Conservation (phyloP, 2,113 vertebrate species). For the Trichechus manatus region DNA sequence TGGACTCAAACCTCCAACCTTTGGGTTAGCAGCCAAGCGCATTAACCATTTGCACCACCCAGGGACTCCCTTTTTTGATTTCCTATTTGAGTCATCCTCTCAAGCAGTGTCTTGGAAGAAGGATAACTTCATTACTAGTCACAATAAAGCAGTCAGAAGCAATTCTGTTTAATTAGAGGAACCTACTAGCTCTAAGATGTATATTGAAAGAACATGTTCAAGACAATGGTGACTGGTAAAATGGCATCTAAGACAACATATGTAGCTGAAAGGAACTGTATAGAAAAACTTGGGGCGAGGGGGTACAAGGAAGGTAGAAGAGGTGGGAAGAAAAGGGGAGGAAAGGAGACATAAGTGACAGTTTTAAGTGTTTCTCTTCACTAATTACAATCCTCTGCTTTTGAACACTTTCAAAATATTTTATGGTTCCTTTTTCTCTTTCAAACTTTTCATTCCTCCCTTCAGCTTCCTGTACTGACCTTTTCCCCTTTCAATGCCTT, state of each 20-base stretch:
- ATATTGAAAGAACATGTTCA: neutral
- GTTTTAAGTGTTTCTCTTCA: neutral
- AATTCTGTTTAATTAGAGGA: slow-evolving; percentile 35
- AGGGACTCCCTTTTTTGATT: neutral
- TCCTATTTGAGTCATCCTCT: neutral
- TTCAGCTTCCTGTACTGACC: neutral
- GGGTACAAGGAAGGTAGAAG: neutral
- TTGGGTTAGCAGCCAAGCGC: neutral
- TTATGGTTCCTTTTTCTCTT: neutral
- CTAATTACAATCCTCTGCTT: slow-evolving; percentile 17
- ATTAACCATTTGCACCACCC: neutral
- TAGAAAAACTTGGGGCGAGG: neutral
- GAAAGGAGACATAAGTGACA: neutral
- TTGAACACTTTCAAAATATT: slow-evolving; percentile 51
- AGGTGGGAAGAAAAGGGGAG: neutral
- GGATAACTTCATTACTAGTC: neutral
- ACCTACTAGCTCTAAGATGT: neutral
- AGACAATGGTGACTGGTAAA: neutral
- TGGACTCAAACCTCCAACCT: no score
- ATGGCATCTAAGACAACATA: neutral
- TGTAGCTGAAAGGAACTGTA: neutral
- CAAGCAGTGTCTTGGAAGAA: neutral
- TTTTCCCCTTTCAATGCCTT: neutral
- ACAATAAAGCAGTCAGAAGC: neutral
- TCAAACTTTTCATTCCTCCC: slow-evolving; percentile 32